These are phyloP conservation scores for Pogonocherus hispidulus DNA, from an alignment of 2,888 invertebrate species.

Conservation along the genomic window DNA sequence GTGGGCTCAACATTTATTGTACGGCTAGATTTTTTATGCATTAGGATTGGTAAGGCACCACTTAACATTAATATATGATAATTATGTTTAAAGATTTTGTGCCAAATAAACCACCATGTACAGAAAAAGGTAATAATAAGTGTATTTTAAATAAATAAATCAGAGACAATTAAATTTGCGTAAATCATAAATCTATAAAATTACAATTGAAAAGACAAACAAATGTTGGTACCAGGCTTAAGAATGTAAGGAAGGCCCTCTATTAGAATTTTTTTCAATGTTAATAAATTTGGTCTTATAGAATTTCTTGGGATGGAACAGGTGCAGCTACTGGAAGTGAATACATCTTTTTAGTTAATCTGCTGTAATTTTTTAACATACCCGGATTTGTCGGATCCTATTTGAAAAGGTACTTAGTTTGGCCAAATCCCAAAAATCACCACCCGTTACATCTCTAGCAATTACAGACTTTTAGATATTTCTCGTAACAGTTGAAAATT, in stretches of 20 bases:
- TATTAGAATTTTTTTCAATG: background rate
- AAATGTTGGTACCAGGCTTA: background rate
- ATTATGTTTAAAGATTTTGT: constrained; percentile 16
- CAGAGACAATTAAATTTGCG: background rate
- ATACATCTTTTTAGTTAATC: too few species aligned
- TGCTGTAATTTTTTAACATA: too few species aligned
- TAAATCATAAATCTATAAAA: background rate
- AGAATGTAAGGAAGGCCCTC: background rate
- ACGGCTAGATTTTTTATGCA: constrained; percentile 41
- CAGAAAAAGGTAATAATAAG: constrained; percentile 31
- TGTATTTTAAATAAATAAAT: constrained; percentile 19
- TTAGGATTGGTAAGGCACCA: constrained; percentile 10
- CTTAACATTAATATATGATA: constrained; percentile 17
- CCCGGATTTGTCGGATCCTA: too few species aligned
- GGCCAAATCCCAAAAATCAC: too few species aligned
- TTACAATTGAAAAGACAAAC: background rate
- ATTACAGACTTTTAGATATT: background rate
- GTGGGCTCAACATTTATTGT: constrained; percentile 27
- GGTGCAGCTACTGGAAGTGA: too few species aligned
- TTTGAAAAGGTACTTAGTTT: too few species aligned
- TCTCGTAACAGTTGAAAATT: background rate
- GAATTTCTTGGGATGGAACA: background rate
- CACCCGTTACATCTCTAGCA: too few species aligned
- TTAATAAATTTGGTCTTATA: background rate
- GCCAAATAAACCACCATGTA: constrained; percentile 31